Evolutionary conservation across 2,797 vertebrate genomes (phyloP).

Genomic region (Enteromius treurensis): DNA sequence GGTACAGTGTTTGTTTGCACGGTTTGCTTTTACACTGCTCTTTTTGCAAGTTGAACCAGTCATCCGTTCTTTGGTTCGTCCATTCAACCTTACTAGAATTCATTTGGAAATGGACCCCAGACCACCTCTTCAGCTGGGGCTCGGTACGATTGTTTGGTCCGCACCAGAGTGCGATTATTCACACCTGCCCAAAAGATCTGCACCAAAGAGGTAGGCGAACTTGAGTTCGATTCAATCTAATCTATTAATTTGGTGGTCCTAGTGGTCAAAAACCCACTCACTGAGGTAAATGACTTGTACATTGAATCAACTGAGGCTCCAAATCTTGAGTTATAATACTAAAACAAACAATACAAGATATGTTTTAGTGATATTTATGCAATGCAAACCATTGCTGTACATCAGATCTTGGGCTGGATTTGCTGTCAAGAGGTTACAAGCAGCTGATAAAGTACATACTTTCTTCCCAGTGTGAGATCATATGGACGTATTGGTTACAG

Average conservation of each 20-base stretch:
- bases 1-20: no score
- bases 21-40: no score
- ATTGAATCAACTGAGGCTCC: neutral
- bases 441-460: constrained; percentile 1
- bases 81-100: no score
- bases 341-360: neutral
- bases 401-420: neutral
- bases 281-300: constrained; percentile 29
- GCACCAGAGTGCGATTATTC: no score
- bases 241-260: neutral
- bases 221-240: no score
- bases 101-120: no score
- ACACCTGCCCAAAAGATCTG: no score
- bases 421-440: constrained; percentile 20
- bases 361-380: neutral
- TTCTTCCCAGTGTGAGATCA: constrained; percentile 13
- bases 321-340: neutral
- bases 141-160: no score
- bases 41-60: no score
- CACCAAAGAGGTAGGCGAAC: no score
- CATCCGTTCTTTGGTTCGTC: no score
- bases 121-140: no score
- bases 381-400: neutral
- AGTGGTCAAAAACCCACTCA: neutral
- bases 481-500: neutral